Conservation (phyloP, 2,888 invertebrate genomes). For the Eupithecia subumbrata region DNA sequence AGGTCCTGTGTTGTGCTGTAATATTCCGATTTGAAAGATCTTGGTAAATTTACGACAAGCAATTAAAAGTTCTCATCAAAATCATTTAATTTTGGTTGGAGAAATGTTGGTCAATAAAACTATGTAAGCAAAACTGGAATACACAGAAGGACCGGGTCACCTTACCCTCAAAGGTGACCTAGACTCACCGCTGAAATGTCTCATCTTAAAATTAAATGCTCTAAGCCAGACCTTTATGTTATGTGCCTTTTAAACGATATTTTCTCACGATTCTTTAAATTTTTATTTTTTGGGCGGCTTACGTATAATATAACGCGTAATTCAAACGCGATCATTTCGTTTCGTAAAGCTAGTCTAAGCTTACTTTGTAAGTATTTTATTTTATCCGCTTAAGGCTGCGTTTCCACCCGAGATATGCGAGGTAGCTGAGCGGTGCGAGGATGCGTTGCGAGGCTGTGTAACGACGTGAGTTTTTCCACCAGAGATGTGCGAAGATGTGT, state of each 20-base stretch:
- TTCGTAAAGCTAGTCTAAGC: no score
- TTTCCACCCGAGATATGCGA: no score
- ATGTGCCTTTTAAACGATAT: slow-evolving; percentile 22
- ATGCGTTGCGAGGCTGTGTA: no score
- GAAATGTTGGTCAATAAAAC: background rate
- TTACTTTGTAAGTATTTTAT: no score
- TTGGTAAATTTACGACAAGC: background rate
- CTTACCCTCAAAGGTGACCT: slow-evolving; percentile 26
- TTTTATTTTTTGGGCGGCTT: slow-evolving; percentile 6
- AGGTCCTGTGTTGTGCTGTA: background rate
- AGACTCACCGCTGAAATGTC: slow-evolving; percentile 13
- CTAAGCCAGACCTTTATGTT: slow-evolving; percentile 4
- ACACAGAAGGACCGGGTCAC: slow-evolving; percentile 23
- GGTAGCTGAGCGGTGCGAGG: no score
- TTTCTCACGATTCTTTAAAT: background rate
- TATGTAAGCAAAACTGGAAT: background rate
- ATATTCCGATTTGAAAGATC: background rate
- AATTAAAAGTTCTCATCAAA: background rate
- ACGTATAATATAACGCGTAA: background rate
- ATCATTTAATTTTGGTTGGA: background rate
- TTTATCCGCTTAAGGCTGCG: no score
- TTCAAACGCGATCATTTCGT: no score
- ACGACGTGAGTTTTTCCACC: no score
- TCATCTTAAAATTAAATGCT: slow-evolving; percentile 20
- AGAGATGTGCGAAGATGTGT: no score